These are phyloP conservation scores for Sceliomorpha sp. DNA, from an alignment of 2,888 invertebrate genomes.

Conservation along the genomic window DNA sequence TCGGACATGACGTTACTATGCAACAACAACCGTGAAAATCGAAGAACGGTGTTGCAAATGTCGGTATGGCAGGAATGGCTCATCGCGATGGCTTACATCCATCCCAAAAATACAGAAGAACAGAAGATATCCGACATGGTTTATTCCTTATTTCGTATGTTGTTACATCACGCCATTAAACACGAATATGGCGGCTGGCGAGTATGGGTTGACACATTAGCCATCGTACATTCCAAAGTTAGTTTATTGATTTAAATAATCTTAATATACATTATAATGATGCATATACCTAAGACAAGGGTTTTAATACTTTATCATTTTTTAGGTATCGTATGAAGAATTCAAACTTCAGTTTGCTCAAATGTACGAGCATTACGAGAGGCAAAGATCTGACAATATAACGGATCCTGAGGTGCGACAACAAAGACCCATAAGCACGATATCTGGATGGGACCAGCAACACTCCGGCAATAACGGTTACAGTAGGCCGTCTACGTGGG, in stretches of 20 bases:
- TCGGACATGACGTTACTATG: conserved; percentile 99
- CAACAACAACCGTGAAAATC: conserved; percentile 97
- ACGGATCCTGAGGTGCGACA: conserved; percentile 96
- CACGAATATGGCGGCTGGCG: conserved; percentile 99
- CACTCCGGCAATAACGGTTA: conserved; percentile 77
- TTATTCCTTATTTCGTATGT: conserved; percentile 97
- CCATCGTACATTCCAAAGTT: conserved; percentile 99
- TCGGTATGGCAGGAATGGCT: conserved; percentile 99
- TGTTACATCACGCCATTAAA: conserved; percentile 99
- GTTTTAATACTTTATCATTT: conserved; percentile 8
- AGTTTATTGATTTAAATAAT: conserved; percentile 53
- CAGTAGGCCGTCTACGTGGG: conserved; percentile 72
- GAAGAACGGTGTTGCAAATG: conserved; percentile 99
- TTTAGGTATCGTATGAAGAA: conserved; percentile 97
- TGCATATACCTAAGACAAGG: no score
- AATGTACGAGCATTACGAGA: conserved; percentile 98
- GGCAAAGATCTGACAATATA: conserved; percentile 95
- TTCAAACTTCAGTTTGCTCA: conserved; percentile 98
- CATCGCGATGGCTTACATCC: conserved; percentile 98
- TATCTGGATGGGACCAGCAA: conserved; percentile 95
- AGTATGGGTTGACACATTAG: conserved; percentile 99
- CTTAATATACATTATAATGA: no score
- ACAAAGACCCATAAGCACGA: conserved; percentile 96
- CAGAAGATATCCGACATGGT: conserved; percentile 99
- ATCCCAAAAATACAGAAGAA: conserved; percentile 96